Conservation (phyloP, 2,888 invertebrate genomes). For the Hypomecis punctinalis region DNA sequence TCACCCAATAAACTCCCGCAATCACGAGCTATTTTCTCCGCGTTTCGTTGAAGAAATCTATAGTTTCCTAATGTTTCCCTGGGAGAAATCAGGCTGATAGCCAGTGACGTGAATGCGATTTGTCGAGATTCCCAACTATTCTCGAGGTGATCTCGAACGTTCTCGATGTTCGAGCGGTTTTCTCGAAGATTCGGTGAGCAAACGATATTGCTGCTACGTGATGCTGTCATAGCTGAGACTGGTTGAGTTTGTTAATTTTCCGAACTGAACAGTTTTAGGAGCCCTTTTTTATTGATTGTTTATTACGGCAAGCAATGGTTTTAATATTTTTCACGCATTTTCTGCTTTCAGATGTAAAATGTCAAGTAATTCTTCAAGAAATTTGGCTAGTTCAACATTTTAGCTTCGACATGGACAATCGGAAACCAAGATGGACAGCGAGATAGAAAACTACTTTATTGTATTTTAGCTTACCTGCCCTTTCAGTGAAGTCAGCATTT, state of each 20-base stretch:
- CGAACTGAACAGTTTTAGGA: neutral
- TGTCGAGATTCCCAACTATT: conserved; percentile 45
- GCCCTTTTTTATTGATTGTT: neutral
- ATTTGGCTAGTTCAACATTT: too few relatives aligned
- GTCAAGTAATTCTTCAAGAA: too few relatives aligned
- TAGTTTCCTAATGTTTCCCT: conserved; percentile 42
- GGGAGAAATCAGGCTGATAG: conserved; percentile 47
- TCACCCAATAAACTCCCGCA: conserved; percentile 13
- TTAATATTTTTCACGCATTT: too few relatives aligned
- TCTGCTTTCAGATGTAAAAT: too few relatives aligned
- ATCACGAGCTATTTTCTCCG: conserved; percentile 16
- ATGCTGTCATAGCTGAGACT: conserved; percentile 33
- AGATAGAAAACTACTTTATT: too few relatives aligned
- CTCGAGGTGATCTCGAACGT: conserved; percentile 1
- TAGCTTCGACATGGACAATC: too few relatives aligned
- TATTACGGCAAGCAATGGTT: too few relatives aligned
- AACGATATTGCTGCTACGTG: conserved; percentile 38
- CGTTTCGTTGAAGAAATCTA: conserved; percentile 11
- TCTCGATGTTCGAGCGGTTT: conserved; percentile 43
- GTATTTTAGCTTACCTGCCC: too few relatives aligned
- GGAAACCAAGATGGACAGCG: too few relatives aligned
- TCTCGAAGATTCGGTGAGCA: conserved; percentile 33
- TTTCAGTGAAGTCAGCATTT: too few relatives aligned
- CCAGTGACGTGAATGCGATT: conserved; percentile 58
- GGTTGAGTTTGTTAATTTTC: conserved; percentile 13